Conservation (phyloP, 2,888 invertebrate species). For the Rhyacophila evoluta region DNA sequence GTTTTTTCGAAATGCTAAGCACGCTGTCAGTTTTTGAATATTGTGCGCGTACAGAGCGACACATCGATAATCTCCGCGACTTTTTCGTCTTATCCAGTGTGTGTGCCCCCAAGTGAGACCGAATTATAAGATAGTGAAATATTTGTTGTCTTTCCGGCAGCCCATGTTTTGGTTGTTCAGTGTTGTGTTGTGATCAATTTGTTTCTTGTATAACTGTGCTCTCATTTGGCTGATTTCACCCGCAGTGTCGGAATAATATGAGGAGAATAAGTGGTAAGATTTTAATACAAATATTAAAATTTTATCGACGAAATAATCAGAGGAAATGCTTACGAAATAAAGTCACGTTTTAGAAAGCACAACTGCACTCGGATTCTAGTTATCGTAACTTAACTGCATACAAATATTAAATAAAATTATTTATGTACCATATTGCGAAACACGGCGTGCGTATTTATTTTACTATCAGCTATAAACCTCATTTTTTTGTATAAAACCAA, state of each 20-base stretch:
- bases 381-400: background rate
- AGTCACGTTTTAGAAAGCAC: slow-evolving; percentile 14
- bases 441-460: background rate
- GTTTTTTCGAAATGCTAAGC: slow-evolving; percentile 17
- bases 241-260: background rate
- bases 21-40: background rate
- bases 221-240: background rate
- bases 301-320: background rate
- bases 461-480: background rate
- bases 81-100: slow-evolving; percentile 12
- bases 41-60: background rate
- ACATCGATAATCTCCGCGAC: background rate
- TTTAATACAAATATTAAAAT: background rate
- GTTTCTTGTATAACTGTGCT: slow-evolving; percentile 45
- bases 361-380: background rate
- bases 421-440: background rate
- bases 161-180: slow-evolving; percentile 3
- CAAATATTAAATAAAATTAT: background rate
- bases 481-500: background rate
- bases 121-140: background rate
- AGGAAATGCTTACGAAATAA: background rate
- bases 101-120: background rate
- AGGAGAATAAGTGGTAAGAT: slow-evolving; percentile 13
- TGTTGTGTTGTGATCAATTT: slow-evolving; percentile 33
- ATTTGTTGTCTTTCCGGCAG: slow-evolving; percentile 17